These are phyloP conservation scores for Rhabdophis nuchalis DNA, from an alignment of 2,797 vertebrate species.

Conservation along the genomic window DNA sequence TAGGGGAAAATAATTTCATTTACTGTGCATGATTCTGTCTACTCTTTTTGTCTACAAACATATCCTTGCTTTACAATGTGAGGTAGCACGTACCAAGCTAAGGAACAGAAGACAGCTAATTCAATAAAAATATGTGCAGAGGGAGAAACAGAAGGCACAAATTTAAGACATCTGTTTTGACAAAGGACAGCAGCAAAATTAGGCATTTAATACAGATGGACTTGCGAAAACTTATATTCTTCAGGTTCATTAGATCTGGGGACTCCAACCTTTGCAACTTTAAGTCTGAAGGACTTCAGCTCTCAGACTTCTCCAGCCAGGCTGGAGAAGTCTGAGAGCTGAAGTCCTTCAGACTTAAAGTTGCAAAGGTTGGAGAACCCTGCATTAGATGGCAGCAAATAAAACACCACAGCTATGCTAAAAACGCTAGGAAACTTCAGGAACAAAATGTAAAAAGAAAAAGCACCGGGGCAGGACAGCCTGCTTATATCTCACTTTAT, in stretches of 20 bases:
- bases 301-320: too few species aligned
- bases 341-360: too few species aligned
- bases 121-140: neutral
- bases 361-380: too few species aligned
- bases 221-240: neutral
- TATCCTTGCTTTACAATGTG: constrained; percentile 6
- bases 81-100: constrained; percentile 21
- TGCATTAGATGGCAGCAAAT: neutral
- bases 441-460: neutral
- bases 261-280: too few species aligned
- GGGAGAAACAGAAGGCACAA: constrained; percentile 20
- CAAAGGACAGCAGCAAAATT: neutral
- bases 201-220: neutral
- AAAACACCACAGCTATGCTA: neutral
- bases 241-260: neutral
- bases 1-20: neutral
- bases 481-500: neutral
- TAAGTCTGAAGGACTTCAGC: too few species aligned
- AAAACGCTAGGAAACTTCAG: neutral
- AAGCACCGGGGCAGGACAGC: neutral
- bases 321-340: too few species aligned
- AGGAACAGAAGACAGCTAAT: neutral
- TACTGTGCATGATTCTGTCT: constrained; percentile 1
- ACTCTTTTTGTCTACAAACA: neutral
- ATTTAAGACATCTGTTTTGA: neutral